Evolutionary conservation across 2,113 vertebrate species (phyloP), one percentile per base, ranked within the genome.

Genomic region (Lanius ludovicianus): DNA sequence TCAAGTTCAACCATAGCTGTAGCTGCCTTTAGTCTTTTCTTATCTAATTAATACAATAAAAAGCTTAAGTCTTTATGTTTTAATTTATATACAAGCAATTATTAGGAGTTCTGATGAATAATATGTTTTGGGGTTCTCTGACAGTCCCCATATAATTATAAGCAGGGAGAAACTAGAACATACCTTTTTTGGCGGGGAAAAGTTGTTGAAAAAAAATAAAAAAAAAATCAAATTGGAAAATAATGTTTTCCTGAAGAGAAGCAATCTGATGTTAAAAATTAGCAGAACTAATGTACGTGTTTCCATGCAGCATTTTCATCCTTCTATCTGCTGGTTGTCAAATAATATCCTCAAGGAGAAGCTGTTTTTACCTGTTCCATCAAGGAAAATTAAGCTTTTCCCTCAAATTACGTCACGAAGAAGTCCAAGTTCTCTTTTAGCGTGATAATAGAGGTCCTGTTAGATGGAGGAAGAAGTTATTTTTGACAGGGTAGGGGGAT

Each of bases 1-100:
- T 65, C 0, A 0, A 67, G 33, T 79, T 28, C 37, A 90, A 25
- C n/a, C 1, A 0, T 17, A 88, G 25, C 49, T 89, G 7, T 17
- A 84, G 11, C 31, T 80, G 31, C 10, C 22, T 85, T 71, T 80
- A 83, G 23, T 24, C 6, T 73, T 82, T 91, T 31, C 23, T 62
- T 42, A 65, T 39, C 50, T 59, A 86, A 69, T 93, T 73, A 59
- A 20, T 50, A 23, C 12, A 57, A n/a, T 28, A 79, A 56, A 85
- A 94, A n/a, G 20, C 44, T 56, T 62, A 87, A 64, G 7, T 68
- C 11, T 47, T 70, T 30, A n/a, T 27, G 13, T 47, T 85, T 90
- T 53, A 50, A 30, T 74, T 59, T 20, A 4, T 47, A 67, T 56
- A 31, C 6, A 64, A 75, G 19, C 16, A 67, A 11, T 84, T 90